phyloP scores from a whole-genome alignment of 2,797 vertebrate species.

The Myotis daubentonii region DNA sequence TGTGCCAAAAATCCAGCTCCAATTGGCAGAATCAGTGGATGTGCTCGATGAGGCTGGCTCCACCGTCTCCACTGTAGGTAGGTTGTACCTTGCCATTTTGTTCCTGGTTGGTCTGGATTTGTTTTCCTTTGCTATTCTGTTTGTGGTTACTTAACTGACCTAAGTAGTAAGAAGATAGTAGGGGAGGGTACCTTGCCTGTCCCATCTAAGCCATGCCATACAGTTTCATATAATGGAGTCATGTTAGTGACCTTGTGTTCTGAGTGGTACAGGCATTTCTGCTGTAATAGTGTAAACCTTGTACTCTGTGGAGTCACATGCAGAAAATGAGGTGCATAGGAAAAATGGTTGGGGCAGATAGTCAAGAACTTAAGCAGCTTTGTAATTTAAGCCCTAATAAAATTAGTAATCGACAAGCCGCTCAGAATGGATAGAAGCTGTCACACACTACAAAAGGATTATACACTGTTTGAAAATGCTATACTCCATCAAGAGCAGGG shows the following conservation, averaged over 20 bases:
- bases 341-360: slow-evolving; percentile 3
- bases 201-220: neutral
- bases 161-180: neutral
- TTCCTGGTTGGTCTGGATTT: slow-evolving; percentile 14
- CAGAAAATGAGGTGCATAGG: neutral
- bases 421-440: neutral
- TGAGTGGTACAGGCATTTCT: neutral
- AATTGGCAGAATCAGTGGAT: slow-evolving; percentile 95
- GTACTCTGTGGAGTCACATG: neutral
- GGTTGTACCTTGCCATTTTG: slow-evolving; percentile 76
- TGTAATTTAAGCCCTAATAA: slow-evolving; percentile 11
- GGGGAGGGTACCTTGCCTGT: neutral
- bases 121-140: slow-evolving; percentile 14
- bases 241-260: neutral
- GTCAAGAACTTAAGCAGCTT: slow-evolving; percentile 17
- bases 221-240: neutral
- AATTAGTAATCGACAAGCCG: neutral
- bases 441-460: neutral
- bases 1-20: slow-evolving; percentile 97
- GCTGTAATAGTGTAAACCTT: neutral
- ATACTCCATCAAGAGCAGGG: neutral
- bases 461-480: neutral
- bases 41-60: slow-evolving; percentile 96
- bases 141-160: neutral
- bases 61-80: slow-evolving; percentile 96